Percentiles rank a stretch among this genome's conserved stretches.
phyloP scores from a whole-genome alignment of 2,888 invertebrate species.

The Branchipolynoe longqiensis region DNA sequence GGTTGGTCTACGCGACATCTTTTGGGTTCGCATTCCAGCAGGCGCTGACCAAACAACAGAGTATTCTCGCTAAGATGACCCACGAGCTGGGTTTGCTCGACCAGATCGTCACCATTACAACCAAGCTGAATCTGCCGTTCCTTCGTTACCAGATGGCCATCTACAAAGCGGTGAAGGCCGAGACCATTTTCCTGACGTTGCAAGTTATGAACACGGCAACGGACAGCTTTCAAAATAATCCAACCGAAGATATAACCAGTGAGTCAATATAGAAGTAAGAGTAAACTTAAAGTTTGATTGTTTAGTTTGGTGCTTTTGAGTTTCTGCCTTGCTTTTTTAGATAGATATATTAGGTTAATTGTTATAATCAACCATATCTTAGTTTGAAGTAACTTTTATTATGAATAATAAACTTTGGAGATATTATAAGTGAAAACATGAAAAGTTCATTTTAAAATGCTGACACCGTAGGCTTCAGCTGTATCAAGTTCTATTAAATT shows the following conservation, averaged over 20 bases:
- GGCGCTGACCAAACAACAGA: slow-evolving; percentile 72
- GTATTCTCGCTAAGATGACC: slow-evolving; percentile 71
- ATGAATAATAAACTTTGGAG: too few species aligned
- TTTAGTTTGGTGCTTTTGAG: too few species aligned
- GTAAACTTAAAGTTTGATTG: too few species aligned
- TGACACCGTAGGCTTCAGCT: too few species aligned
- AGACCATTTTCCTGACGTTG: slow-evolving; percentile 73
- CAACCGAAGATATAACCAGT: slow-evolving; percentile 72
- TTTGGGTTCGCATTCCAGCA: slow-evolving; percentile 76
- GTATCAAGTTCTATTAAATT: too few species aligned
- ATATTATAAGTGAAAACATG: too few species aligned
- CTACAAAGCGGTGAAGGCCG: slow-evolving; percentile 70
- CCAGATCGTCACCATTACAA: slow-evolving; percentile 73
- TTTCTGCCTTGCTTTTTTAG: too few species aligned
- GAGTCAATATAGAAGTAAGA: too few species aligned
- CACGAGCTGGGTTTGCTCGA: slow-evolving; percentile 74
- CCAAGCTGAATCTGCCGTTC: slow-evolving; percentile 68
- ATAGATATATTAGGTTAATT: too few species aligned
- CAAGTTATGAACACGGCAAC: slow-evolving; percentile 71
- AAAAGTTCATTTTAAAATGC: too few species aligned
- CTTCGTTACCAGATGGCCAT: slow-evolving; percentile 66
- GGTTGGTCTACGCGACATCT: slow-evolving; percentile 75
- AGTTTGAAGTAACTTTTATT: too few species aligned
- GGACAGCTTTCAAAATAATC: slow-evolving; percentile 66
- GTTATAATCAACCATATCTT: too few species aligned